Percentiles rank a stretch among this genome's conserved stretches.
Evolutionary conservation across 2,113 vertebrate species (phyloP).

Genomic region (Mastomys natalensis): DNA sequence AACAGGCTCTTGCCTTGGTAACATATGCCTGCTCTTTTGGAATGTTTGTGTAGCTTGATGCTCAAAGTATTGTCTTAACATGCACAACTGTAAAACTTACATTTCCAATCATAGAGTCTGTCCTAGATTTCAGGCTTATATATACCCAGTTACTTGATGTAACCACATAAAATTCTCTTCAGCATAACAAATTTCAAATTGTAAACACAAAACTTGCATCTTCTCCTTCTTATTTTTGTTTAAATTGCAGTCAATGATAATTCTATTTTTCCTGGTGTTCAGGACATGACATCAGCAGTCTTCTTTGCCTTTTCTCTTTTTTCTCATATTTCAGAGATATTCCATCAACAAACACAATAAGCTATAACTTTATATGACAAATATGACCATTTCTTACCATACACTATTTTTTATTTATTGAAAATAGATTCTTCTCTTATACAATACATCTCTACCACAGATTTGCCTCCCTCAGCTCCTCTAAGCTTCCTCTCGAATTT

Average conservation of each 20-base stretch:
- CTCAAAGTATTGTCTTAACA: background rate
- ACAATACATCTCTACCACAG: background rate
- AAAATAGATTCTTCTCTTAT: background rate
- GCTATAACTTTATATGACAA: background rate
- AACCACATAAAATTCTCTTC: background rate
- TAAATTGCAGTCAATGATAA: background rate
- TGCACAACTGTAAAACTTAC: background rate
- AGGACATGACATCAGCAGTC: background rate
- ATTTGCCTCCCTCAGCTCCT: fast-evolving
- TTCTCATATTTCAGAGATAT: background rate
- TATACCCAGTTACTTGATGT: background rate
- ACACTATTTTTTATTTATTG: background rate
- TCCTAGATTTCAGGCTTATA: background rate
- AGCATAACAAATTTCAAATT: background rate
- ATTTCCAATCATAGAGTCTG: background rate
- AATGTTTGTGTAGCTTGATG: background rate
- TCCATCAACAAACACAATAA: background rate
- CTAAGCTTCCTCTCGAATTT: background rate
- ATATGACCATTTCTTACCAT: background rate
- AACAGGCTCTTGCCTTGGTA: background rate
- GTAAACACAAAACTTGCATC: background rate
- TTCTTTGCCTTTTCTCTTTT: background rate
- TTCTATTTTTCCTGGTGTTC: background rate
- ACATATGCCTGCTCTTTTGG: background rate
- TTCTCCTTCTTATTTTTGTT: background rate